Conservation (phyloP, 2,797 vertebrate genomes). For the Xenopus petersii region DNA sequence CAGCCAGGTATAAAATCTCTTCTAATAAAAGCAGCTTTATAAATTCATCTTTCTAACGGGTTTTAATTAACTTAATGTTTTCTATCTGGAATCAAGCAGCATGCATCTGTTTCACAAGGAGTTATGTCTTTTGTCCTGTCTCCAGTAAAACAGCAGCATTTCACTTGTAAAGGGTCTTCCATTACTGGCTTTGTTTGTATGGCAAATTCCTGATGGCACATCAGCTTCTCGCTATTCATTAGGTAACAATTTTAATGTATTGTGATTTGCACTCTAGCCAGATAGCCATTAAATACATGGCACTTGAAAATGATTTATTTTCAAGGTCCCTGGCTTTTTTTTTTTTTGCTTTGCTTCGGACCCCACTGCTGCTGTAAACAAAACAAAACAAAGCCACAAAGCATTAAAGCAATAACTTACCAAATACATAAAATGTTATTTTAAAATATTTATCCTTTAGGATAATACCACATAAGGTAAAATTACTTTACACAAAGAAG, state of each 20-base stretch:
- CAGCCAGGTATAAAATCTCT: conserved; percentile 41
- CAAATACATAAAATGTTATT: too few species aligned
- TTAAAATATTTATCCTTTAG: too few species aligned
- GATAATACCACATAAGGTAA: too few species aligned
- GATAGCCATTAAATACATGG: background rate
- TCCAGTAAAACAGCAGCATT: conserved; percentile 12
- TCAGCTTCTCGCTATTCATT: conserved; percentile 1
- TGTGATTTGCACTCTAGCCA: conserved; percentile 19
- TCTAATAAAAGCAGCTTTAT: conserved; percentile 25
- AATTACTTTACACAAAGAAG: too few species aligned
- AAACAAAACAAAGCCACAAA: too few species aligned
- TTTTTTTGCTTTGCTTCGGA: too few species aligned
- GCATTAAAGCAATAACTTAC: too few species aligned
- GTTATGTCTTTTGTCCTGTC: conserved; percentile 35
- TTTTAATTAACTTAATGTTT: conserved; percentile 53
- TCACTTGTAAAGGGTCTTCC: conserved; percentile 9
- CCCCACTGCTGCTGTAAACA: too few species aligned
- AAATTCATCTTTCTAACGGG: conserved; percentile 44
- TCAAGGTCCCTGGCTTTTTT: too few species aligned
- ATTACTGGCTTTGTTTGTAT: conserved; percentile 7
- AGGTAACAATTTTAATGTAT: conserved; percentile 23
- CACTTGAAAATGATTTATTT: too few species aligned
- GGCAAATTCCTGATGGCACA: conserved; percentile 11
- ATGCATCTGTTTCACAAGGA: conserved; percentile 30
- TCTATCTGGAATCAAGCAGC: conserved; percentile 33